phyloP scores from a whole-genome alignment of 1,140 invertebrate species.

The Brachionus paranguensis region DNA sequence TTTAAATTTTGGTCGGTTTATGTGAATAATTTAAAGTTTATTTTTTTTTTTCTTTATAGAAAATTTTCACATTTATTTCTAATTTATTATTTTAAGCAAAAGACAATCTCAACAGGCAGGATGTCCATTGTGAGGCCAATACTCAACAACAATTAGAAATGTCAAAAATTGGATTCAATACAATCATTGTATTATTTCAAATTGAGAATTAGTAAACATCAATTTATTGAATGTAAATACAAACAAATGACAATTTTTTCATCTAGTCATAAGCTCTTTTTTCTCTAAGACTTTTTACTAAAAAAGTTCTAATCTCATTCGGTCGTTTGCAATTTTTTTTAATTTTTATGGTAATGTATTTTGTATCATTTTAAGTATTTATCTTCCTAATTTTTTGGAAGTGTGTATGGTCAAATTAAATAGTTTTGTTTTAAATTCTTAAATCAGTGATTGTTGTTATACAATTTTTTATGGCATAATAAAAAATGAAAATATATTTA shows the following conservation, averaged over 20 bases:
- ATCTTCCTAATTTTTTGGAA: background rate
- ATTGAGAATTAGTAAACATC: background rate
- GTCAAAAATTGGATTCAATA: background rate
- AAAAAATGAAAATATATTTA: background rate
- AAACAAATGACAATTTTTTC: background rate
- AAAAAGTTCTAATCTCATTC: background rate
- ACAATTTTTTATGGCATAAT: background rate
- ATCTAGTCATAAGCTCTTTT: background rate
- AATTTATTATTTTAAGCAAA: background rate
- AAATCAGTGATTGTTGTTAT: background rate
- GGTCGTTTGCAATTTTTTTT: background rate
- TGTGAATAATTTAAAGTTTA: background rate
- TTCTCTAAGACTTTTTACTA: background rate
- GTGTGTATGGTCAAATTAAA: background rate
- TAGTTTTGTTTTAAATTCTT: background rate
- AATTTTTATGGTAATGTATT: background rate
- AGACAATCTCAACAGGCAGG: conserved; percentile 28
- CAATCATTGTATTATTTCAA: background rate
- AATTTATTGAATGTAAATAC: background rate
- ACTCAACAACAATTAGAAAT: conserved; percentile 19
- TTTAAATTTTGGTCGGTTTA: background rate
- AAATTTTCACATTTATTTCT: background rate
- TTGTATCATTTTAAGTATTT: background rate
- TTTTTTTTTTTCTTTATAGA: background rate
- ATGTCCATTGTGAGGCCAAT: conserved; percentile 37